phyloP scores from a whole-genome alignment of 2,113 vertebrate species.

The Catharus minimus region DNA sequence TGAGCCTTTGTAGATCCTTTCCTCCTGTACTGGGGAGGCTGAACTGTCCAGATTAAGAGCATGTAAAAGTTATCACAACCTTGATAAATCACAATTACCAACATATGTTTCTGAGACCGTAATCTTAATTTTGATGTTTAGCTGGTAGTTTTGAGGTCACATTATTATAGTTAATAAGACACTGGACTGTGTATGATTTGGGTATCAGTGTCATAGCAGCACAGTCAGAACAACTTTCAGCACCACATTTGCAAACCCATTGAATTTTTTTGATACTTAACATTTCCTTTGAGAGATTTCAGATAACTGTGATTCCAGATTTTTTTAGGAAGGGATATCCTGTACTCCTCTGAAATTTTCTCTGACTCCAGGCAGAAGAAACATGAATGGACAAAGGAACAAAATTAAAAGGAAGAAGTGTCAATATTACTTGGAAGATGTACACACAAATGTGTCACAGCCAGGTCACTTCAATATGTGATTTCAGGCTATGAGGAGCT shows the following conservation, averaged over 20 bases:
- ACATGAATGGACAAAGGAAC: not conserved
- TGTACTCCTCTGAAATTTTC: not conserved
- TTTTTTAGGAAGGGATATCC: not conserved
- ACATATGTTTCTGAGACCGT: not conserved
- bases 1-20: not conserved
- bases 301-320: not conserved
- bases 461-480: not conserved
- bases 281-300: not conserved
- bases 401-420: not conserved
- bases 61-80: not conserved
- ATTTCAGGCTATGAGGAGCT: not conserved
- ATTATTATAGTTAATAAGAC: not conserved
- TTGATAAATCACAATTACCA: not conserved
- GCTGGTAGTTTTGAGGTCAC: not conserved
- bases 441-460: not conserved
- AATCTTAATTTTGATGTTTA: not conserved
- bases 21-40: not conserved
- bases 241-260: not conserved
- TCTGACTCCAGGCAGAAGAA: not conserved
- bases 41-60: not conserved
- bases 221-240: not conserved
- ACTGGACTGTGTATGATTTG: not conserved
- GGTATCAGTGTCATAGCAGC: not conserved
- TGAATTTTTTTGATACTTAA: not conserved
- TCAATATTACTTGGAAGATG: not conserved